Evolutionary conservation across 2,888 invertebrate species (phyloP), one percentile per base, ranked within the genome.

Genomic region (Ptychoptera contaminata): DNA sequence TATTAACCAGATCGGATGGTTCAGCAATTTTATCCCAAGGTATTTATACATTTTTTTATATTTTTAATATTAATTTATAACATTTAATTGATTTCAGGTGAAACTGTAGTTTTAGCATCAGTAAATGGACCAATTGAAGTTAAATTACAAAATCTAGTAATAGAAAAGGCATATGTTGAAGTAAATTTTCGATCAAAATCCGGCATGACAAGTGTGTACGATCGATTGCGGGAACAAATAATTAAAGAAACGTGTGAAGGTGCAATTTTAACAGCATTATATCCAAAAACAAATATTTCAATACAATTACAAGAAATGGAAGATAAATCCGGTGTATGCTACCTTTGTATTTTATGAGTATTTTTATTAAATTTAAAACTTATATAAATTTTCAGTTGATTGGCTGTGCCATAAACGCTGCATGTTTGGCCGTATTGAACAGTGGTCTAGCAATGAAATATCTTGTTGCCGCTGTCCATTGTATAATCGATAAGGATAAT

Each of bases 241-340:
- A 74, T 93, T 44, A 72, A 72, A 52, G 82, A 82, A 57, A 80
- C 82, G 0, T 82, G 85, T 61, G 84, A 88, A 60, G 69, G 79
- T 10, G 76, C 81, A 0, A 62, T 93, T 32, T 57, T 83, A 2
- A 69, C 79, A 0, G 67, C 76, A 15, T 57, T 86, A 34, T 82
- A 90, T 67, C 92, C 93, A 5, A 72, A 90, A 41, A 78, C 90
- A 1, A 76, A 80, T 23, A 76, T 93, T 53, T 73, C 75, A 0
- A 67, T 93, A 36, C 79, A 82, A 44, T 62, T 93, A 44, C 92
- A 93, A 61, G 92, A 93, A 68, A 65, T 92, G 56, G 86, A 92
- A 58, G 79, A 90, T 63, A 74, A 69, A 59, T 85, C 86, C 52
- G 80, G 83, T 53, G 88, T 88, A 65, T 71, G 67, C 43, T 15